phyloP scores from a whole-genome alignment of 1,140 invertebrate genomes.

The Trichoplusia ni region DNA sequence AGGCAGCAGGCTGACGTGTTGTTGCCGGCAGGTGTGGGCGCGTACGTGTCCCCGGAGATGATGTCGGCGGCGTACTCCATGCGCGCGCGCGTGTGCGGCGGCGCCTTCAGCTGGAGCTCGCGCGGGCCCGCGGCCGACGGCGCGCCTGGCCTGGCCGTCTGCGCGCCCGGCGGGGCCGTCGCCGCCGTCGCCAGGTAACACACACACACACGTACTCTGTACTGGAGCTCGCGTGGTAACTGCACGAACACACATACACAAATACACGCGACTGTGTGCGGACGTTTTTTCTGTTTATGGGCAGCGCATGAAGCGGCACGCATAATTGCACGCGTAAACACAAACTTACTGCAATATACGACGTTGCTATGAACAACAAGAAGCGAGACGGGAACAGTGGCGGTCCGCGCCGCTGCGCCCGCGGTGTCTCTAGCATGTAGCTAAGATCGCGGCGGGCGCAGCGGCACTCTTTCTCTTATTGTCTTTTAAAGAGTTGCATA shows the following conservation, averaged over 20 bases:
- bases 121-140: slow-evolving; percentile 95
- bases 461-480: background rate
- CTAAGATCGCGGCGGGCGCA: no score
- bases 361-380: no score
- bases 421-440: no score
- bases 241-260: background rate
- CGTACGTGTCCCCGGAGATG: slow-evolving; percentile 98
- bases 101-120: slow-evolving; percentile 97
- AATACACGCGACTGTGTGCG: background rate
- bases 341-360: no score
- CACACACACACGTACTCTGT: slow-evolving; percentile 64
- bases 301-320: no score
- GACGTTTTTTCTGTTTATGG: no score
- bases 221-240: background rate
- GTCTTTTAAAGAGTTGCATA: no score
- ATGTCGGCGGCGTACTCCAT: slow-evolving; percentile 97
- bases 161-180: slow-evolving; percentile 98
- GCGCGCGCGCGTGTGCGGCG: slow-evolving; percentile 90
- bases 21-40: slow-evolving; percentile 88
- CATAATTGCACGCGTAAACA: no score
- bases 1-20: no score
- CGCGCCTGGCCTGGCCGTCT: slow-evolving; percentile 92
- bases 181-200: slow-evolving; percentile 95
- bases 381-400: no score
- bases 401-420: no score